Evolutionary conservation across 2,113 vertebrate genomes (phyloP).

Genomic region (Rhinolophus sinicus): DNA sequence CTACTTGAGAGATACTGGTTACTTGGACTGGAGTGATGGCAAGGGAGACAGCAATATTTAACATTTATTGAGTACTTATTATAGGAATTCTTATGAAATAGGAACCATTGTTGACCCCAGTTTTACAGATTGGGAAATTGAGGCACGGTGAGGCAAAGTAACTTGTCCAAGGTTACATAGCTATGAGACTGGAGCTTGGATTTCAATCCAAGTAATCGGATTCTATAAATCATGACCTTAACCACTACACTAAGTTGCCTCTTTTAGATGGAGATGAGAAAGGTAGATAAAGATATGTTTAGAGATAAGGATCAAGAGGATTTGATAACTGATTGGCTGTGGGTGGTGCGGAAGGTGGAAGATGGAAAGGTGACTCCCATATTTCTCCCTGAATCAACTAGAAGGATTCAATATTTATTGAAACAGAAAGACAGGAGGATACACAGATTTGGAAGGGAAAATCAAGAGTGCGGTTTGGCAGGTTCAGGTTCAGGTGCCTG

Average conservation of each 20-base stretch:
- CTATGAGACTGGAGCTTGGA: background rate
- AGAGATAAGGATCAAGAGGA: background rate
- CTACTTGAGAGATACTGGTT: background rate
- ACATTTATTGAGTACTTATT: background rate
- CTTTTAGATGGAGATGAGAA: background rate
- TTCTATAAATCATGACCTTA: background rate
- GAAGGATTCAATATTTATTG: background rate
- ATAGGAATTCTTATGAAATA: background rate
- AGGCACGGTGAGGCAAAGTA: background rate
- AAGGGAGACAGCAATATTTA: background rate
- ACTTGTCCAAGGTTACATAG: background rate
- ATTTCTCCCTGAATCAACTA: background rate
- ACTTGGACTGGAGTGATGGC: background rate
- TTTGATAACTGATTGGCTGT: background rate
- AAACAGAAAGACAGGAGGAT: background rate
- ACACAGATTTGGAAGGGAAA: background rate
- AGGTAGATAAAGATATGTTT: background rate
- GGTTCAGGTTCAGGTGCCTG: background rate
- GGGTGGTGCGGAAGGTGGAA: background rate
- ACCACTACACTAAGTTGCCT: background rate
- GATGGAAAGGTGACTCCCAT: background rate
- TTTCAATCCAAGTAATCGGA: constrained; percentile 3
- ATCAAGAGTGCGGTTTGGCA: background rate
- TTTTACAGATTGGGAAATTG: background rate
- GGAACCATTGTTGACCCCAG: background rate